Percentiles rank a stretch among this genome's conserved stretches.
Conservation (phyloP, 2,797 vertebrate genomes). For the Siniperca scherzeri region DNA sequence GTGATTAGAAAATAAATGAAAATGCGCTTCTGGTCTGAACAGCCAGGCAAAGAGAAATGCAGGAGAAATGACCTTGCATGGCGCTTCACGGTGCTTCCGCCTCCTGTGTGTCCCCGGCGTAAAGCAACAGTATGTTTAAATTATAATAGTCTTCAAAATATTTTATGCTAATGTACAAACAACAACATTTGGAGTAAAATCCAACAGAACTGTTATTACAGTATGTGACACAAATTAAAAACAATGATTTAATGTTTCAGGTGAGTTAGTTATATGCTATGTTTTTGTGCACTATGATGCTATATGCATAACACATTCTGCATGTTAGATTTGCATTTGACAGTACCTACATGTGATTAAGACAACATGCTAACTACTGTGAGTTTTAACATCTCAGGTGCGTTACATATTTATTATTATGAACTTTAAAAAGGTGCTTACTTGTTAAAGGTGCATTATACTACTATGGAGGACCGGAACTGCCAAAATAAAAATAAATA, state of each 20-base stretch:
- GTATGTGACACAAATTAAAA: neutral
- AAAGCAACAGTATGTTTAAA: neutral
- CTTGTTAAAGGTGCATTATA: slow-evolving; percentile 64
- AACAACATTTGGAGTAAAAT: slow-evolving; percentile 11
- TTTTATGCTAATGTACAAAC: neutral
- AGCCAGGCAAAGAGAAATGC: no score
- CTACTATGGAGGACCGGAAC: no score
- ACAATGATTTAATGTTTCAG: neutral
- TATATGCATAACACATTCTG: slow-evolving; percentile 9
- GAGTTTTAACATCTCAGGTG: slow-evolving; percentile 11
- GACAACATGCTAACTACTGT: slow-evolving; percentile 46
- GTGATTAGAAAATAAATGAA: no score
- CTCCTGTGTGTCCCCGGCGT: no score
- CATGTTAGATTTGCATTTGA: slow-evolving; percentile 14
- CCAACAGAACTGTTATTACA: slow-evolving; percentile 3
- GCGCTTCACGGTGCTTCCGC: no score
- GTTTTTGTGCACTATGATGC: slow-evolving; percentile 20
- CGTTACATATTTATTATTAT: neutral
- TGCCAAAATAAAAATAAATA: no score
- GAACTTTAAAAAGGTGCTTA: slow-evolving; percentile 59
- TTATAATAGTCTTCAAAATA: neutral
- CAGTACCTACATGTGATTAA: slow-evolving; percentile 32
- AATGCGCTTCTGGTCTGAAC: no score
- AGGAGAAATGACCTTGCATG: no score
- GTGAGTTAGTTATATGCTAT: slow-evolving; percentile 70